These are phyloP conservation scores for Charaxes varanes DNA, from an alignment of 1,140 invertebrate species.

Conservation along the genomic window DNA sequence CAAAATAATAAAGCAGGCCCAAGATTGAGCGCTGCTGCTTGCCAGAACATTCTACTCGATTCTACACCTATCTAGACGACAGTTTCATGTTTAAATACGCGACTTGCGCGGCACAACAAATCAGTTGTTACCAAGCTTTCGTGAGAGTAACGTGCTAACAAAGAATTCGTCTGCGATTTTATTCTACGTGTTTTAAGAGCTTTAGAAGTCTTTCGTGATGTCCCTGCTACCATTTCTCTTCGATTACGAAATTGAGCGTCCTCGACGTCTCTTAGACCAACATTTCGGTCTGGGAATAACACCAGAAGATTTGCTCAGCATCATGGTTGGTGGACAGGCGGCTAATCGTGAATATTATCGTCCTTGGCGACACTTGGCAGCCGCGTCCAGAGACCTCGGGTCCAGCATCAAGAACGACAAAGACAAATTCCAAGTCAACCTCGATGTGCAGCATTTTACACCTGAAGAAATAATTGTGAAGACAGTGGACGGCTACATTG, in stretches of 20 bases:
- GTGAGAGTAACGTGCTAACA: constrained; percentile 5
- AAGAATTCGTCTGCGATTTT: background rate
- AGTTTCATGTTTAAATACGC: constrained; percentile 22
- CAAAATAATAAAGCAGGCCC: constrained; percentile 8
- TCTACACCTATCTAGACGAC: constrained; percentile 22
- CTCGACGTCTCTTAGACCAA: constrained; percentile 75
- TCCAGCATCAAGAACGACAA: constrained; percentile 57
- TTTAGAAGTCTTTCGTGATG: constrained; percentile 14
- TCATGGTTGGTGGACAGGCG: constrained; percentile 38
- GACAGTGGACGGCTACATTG: constrained; percentile 79
- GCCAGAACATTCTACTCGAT: constrained; percentile 35
- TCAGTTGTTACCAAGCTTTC: constrained; percentile 20
- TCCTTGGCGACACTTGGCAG: constrained; percentile 69
- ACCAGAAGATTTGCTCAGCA: constrained; percentile 72
- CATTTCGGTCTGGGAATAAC: constrained; percentile 76
- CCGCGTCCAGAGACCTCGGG: constrained; percentile 39
- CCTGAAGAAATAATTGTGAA: constrained; percentile 87
- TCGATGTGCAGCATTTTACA: constrained; percentile 84
- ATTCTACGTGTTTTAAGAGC: background rate
- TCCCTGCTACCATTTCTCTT: constrained; percentile 44
- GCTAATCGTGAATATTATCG: constrained; percentile 60
- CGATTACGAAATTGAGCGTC: constrained; percentile 45
- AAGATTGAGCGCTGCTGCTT: constrained; percentile 12
- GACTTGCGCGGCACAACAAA: background rate
- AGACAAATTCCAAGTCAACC: constrained; percentile 75